Conservation (phyloP, 2,888 invertebrate genomes). For the Theretra japonica region DNA sequence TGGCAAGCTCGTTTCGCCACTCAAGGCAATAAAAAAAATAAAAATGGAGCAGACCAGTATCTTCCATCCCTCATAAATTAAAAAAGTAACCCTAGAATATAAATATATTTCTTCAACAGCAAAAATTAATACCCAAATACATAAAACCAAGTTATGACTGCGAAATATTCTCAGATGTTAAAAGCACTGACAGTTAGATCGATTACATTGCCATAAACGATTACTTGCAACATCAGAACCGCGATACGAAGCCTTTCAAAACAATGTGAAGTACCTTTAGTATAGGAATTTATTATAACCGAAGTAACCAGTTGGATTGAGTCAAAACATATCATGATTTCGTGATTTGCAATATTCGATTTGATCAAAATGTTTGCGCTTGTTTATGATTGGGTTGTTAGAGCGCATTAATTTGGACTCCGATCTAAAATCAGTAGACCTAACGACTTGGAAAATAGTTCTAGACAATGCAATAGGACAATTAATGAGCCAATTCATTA, state of each 20-base stretch:
- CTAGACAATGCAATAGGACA: not conserved
- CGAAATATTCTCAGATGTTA: not conserved
- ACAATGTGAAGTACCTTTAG: not conserved
- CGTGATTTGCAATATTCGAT: not conserved
- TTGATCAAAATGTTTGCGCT: not conserved
- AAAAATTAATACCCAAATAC: not conserved
- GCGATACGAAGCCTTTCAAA: not conserved
- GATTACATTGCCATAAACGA: conserved; percentile 1
- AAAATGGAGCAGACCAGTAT: too few relatives aligned
- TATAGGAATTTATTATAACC: conserved; percentile 6
- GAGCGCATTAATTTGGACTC: not conserved
- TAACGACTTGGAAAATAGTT: not conserved
- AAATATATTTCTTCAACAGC: too few relatives aligned
- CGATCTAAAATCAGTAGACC: not conserved
- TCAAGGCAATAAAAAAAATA: too few relatives aligned
- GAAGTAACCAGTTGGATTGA: not conserved
- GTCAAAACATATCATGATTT: not conserved
- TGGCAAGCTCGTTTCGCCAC: too few relatives aligned
- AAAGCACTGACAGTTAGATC: not conserved
- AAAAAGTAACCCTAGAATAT: too few relatives aligned
- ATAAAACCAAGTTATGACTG: not conserved
- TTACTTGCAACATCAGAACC: not conserved
- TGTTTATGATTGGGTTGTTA: conserved; percentile 1
- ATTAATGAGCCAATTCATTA: not conserved
- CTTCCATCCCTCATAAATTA: too few relatives aligned